Percentiles rank a stretch among this genome's conserved stretches.
These are phyloP conservation scores for Eugnorisma glareosa DNA, from an alignment of 2,888 invertebrate species.

Conservation along the genomic window DNA sequence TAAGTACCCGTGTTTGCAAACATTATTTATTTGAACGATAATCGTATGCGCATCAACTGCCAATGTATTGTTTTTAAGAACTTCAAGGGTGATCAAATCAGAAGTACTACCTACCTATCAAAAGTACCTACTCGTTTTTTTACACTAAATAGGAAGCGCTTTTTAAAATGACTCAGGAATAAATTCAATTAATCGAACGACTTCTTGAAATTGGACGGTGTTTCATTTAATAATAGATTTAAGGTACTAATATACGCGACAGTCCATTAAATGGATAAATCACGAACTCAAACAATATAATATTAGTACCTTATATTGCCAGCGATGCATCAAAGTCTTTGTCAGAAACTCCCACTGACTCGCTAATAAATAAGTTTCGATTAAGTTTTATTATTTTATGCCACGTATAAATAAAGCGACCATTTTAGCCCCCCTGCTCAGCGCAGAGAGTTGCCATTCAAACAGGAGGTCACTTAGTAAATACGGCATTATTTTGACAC, in stretches of 20 bases:
- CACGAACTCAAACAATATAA: background rate
- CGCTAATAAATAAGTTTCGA: no score
- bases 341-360: background rate
- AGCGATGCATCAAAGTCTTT: background rate
- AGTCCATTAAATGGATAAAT: background rate
- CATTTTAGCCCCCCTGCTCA: no score
- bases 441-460: background rate
- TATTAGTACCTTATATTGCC: no score
- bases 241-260: background rate
- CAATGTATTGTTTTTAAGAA: conserved; percentile 18
- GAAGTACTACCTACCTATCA: background rate
- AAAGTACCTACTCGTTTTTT: background rate
- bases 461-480: background rate
- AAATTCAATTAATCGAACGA: background rate
- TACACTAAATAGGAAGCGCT: background rate
- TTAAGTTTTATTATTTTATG: no score
- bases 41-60: conserved; percentile 34
- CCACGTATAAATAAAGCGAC: no score
- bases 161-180: background rate
- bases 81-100: background rate
- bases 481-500: background rate
- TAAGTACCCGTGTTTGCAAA: conserved; percentile 9
- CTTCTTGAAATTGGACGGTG: background rate
- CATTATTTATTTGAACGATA: conserved; percentile 2
- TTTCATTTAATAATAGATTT: background rate